Evolutionary conservation across 2,113 vertebrate species (phyloP).

Genomic region (Polypterus bichir): DNA sequence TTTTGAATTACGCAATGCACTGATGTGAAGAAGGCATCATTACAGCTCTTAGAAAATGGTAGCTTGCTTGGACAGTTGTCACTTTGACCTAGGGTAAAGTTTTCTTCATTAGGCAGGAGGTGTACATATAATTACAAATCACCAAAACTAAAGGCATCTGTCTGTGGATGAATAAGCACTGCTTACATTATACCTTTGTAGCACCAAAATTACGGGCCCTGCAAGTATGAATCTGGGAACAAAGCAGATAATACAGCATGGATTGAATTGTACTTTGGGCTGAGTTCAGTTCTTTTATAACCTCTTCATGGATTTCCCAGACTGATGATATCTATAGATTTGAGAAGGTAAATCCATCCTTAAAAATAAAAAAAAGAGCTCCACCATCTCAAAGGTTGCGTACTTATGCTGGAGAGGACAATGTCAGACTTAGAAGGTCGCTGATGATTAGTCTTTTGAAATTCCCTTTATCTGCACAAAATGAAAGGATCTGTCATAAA

Average conservation of each 20-base stretch:
- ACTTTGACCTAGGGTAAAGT: neutral
- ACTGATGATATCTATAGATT: conserved; percentile 6
- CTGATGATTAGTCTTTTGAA: neutral
- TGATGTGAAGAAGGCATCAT: neutral
- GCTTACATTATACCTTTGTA: neutral
- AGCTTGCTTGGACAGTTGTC: neutral
- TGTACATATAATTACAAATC: neutral
- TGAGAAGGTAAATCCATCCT: conserved; percentile 2
- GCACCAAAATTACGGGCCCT: neutral
- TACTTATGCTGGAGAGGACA: neutral
- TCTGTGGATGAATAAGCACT: neutral
- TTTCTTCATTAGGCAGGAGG: neutral
- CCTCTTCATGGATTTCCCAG: neutral
- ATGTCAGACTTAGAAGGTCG: conserved; percentile 2
- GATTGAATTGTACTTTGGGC: conserved; percentile 6
- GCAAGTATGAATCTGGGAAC: neutral
- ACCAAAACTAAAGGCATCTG: neutral
- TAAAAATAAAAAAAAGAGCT: neutral
- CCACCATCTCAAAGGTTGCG: neutral
- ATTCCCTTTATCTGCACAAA: neutral
- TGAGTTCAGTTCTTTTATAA: neutral
- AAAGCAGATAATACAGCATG: neutral
- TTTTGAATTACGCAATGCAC: neutral
- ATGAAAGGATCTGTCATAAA: neutral
- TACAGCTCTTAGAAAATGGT: neutral